A percentile compares a stretch with the other conserved stretches of the same genome.
phyloP scores from a whole-genome alignment of 2,888 invertebrate genomes.

The Ectropis crepuscularia region DNA sequence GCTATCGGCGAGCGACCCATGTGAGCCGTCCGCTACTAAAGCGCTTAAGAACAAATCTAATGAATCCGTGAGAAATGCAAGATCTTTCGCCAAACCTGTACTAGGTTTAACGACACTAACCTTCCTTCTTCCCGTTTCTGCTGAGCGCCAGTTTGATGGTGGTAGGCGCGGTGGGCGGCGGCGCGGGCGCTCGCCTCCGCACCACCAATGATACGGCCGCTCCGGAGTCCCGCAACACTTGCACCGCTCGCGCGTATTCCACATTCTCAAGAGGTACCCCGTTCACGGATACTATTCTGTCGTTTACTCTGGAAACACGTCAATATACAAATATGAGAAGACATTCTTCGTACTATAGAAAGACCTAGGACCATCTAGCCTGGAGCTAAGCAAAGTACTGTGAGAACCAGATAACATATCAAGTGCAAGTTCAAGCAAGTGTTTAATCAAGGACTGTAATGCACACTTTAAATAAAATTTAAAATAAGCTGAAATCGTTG shows the following conservation, averaged over 20 bases:
- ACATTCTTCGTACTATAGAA: too few species aligned
- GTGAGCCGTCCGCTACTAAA: too few species aligned
- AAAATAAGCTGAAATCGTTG: too few species aligned
- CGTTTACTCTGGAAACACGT: constrained; percentile 92
- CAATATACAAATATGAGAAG: neutral
- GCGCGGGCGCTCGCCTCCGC: constrained; percentile 90
- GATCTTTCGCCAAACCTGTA: neutral
- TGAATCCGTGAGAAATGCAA: too few species aligned
- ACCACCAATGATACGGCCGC: constrained; percentile 95
- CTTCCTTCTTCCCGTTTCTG: constrained; percentile 97
- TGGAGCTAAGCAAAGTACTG: too few species aligned
- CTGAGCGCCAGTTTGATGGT: constrained; percentile 94
- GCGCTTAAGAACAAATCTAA: too few species aligned
- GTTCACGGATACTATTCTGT: constrained; percentile 98
- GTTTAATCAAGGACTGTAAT: too few species aligned
- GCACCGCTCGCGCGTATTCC: constrained; percentile 97
- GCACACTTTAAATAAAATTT: too few species aligned
- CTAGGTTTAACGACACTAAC: constrained; percentile 67
- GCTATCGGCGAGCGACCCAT: too few species aligned
- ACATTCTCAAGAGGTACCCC: constrained; percentile 98
- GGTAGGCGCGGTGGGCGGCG: constrained; percentile 78
- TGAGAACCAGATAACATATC: too few species aligned
- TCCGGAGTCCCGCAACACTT: constrained; percentile 95
- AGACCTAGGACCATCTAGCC: too few species aligned
- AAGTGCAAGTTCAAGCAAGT: too few species aligned